Conservation (phyloP, 2,113 vertebrate species). For the Cairina moschata region DNA sequence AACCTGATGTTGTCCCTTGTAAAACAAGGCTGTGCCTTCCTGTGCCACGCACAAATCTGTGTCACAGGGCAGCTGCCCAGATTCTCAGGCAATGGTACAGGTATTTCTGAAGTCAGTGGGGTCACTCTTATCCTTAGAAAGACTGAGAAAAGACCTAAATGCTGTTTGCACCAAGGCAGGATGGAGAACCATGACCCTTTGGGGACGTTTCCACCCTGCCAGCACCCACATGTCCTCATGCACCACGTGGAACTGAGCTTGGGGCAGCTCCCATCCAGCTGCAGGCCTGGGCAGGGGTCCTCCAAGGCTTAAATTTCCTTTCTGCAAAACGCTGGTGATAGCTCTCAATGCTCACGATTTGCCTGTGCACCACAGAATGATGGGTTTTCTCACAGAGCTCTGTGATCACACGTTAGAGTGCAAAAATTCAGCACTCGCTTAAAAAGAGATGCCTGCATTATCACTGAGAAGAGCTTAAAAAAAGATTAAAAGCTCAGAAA, state of each 20-base stretch:
- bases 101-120: background rate
- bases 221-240: too few species aligned
- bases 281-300: too few species aligned
- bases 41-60: background rate
- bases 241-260: background rate
- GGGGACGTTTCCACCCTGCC: background rate
- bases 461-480: background rate
- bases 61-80: background rate
- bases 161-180: background rate
- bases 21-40: background rate
- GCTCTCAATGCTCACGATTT: background rate
- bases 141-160: too few species aligned
- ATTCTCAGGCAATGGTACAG: background rate
- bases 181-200: background rate
- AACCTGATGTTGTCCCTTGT: too few species aligned
- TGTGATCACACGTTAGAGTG: background rate
- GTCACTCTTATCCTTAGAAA: background rate
- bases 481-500: slow-evolving; percentile 3
- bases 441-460: slow-evolving; percentile 11
- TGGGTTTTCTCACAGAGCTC: slow-evolving; percentile 23
- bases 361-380: background rate
- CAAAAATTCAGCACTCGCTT: background rate
- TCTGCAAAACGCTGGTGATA: background rate
- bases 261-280: background rate
- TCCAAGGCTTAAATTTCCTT: background rate